Evolutionary conservation across 2,113 vertebrate genomes (phyloP), one percentile per base, ranked within the genome.

Genomic region (Sceloporus undulatus): DNA sequence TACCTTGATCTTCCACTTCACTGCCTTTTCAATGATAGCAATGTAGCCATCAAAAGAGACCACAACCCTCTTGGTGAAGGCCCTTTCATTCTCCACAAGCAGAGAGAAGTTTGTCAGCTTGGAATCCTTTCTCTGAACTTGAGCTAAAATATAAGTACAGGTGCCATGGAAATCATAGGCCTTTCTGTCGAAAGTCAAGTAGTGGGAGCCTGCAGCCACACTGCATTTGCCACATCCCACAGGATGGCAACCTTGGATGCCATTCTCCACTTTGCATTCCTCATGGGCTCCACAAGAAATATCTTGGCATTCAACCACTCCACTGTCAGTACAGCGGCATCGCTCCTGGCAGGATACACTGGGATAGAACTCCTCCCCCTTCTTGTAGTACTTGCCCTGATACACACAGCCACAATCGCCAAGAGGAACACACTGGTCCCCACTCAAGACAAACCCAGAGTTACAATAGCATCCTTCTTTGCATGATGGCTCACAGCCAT

Each of bases 381-480:
- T 89, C 76, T 90, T 85, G 73, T 95, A 90, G 83, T 96, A 96
- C 4, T 2, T 38, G 0, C 83, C 89, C 0, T 40, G 9, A 23
- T 89, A 52, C 0, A 78, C 7, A 70, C 96, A 97, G 74, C 96
- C 96, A 38, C 96, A 96, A 14, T 94, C 40, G 3, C 85, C 42
- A 0, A 1, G 23, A 5, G 94, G 90, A 42, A 96, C 87, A 2
- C 96, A 97, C 21, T 89, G 82, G 0, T 91, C 89, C 42, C 94
- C 95, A 1, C 95, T 96, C 90, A 94, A 94, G 16, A 96, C 0
- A 3, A 93, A 96, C 76, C 94, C 95, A 0, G 80, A 85, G 25
- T 94, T 83, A 83, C 96, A 96, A 48, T 93, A 90, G 0, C 96
- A 97, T 29, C 92, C 95, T 79, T 96, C 96, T 4, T 91, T 79